phyloP scores from a whole-genome alignment of 2,888 invertebrate genomes.

The Caenorhabditis imperialis region DNA sequence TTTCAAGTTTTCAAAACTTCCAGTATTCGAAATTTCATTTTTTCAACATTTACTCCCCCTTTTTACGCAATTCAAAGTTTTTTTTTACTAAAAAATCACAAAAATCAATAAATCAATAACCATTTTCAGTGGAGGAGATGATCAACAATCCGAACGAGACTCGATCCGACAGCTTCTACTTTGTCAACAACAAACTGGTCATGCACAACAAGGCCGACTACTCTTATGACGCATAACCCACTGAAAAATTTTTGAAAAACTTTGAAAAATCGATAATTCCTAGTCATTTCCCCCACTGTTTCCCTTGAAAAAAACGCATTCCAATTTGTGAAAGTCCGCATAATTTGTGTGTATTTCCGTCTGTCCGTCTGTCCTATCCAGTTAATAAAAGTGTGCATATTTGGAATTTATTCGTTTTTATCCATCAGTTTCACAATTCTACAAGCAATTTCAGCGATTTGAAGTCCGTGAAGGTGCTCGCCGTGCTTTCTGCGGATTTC shows the following conservation, averaged over 20 bases:
- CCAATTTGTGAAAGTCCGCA: background rate
- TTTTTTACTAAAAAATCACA: too few species aligned
- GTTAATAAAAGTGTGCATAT: too few species aligned
- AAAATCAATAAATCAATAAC: too few species aligned
- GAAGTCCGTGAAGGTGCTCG: too few species aligned
- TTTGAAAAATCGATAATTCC: constrained; percentile 10
- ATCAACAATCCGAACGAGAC: constrained; percentile 95
- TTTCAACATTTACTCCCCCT: background rate
- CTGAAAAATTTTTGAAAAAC: background rate
- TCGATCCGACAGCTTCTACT: constrained; percentile 98
- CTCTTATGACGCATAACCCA: constrained; percentile 88
- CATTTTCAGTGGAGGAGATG: constrained; percentile 90
- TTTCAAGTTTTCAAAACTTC: too few species aligned
- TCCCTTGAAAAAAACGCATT: constrained; percentile 5
- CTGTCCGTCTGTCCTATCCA: background rate
- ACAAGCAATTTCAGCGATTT: too few species aligned
- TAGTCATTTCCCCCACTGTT: constrained; percentile 13
- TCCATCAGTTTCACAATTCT: too few species aligned
- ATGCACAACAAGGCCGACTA: constrained; percentile 99
- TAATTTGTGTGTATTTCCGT: constrained; percentile 7
- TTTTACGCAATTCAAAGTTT: background rate
- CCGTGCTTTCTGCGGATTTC: too few species aligned
- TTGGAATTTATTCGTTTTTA: too few species aligned
- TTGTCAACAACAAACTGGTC: constrained; percentile 94
- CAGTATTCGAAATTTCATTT: background rate